These are phyloP conservation scores for Pocillopora damicornis DNA, from an alignment of 64 coral and sea anemone genomes.

Conservation along the genomic window DNA sequence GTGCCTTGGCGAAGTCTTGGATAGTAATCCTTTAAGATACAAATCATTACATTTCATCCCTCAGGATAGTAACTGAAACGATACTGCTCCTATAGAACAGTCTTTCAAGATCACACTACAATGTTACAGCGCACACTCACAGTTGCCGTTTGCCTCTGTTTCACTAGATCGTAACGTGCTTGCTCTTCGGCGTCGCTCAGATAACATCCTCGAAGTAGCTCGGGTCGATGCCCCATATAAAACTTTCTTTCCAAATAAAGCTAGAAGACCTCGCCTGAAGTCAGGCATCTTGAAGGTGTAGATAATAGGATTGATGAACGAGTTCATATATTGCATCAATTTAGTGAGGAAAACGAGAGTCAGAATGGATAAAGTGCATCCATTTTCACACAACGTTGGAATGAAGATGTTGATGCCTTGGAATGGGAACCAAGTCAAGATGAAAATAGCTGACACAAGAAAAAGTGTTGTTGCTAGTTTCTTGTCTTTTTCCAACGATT, in stretches of 20 bases:
- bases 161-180: constrained; percentile 27
- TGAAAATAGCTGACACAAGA: constrained; percentile 69
- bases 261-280: constrained; percentile 50
- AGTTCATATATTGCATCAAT: constrained; percentile 76
- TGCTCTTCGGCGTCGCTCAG: constrained; percentile 6
- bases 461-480: constrained; percentile 74
- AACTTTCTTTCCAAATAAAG: constrained; percentile 17
- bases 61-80: too few relatives aligned
- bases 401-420: constrained; percentile 58
- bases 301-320: constrained; percentile 79
- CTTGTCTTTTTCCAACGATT: constrained; percentile 73
- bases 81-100: not conserved
- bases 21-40: too few relatives aligned
- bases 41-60: too few relatives aligned
- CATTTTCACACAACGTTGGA: constrained; percentile 4
- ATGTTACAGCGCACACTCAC: constrained; percentile 14
- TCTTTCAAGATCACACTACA: not conserved
- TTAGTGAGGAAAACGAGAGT: constrained; percentile 56
- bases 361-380: not conserved
- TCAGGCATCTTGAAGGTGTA: constrained; percentile 92
- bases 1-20: too few relatives aligned
- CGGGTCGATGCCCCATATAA: not conserved
- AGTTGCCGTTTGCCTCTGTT: constrained; percentile 21
- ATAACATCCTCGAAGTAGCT: constrained; percentile 11
- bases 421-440: constrained; percentile 70